These are phyloP conservation scores for Scopus umbretta DNA, from an alignment of 2,113 vertebrate genomes.

Conservation along the genomic window DNA sequence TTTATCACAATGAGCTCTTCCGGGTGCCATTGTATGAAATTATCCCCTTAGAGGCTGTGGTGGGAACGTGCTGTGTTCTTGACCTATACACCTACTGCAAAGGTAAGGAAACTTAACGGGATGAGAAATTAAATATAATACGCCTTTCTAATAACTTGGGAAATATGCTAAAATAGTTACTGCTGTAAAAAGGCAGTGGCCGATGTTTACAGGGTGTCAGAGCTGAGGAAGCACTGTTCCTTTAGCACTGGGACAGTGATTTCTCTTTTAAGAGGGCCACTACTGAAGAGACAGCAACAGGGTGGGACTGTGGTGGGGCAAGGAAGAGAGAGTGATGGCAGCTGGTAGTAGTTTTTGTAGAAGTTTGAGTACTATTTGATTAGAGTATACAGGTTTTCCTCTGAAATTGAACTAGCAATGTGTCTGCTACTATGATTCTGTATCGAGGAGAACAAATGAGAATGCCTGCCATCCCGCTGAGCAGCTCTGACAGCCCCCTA, in stretches of 20 bases:
- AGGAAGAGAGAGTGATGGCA: neutral
- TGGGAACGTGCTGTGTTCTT: constrained; percentile 92
- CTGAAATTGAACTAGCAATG: neutral
- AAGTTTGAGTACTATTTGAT: neutral
- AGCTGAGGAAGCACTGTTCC: fast-evolving
- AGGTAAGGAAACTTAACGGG: constrained; percentile 67
- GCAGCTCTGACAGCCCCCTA: neutral
- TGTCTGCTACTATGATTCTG: neutral
- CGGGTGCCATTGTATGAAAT: constrained; percentile 96
- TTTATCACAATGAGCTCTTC: constrained; percentile 98
- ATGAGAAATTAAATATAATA: neutral
- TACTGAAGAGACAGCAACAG: neutral
- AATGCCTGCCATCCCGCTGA: fast-evolving
- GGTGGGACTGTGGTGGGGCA: neutral
- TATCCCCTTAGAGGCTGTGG: constrained; percentile 95
- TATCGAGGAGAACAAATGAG: too few relatives aligned
- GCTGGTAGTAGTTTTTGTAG: neutral
- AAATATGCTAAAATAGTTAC: too few relatives aligned
- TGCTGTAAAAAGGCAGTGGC: neutral
- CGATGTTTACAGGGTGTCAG: neutral
- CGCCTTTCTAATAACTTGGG: neutral
- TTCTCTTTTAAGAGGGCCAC: neutral
- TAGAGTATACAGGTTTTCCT: neutral
- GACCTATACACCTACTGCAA: constrained; percentile 99
- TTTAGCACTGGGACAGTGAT: too few relatives aligned